These are phyloP conservation scores for Megalops cyprinoides DNA, from an alignment of 2,797 vertebrate genomes.

Conservation along the genomic window DNA sequence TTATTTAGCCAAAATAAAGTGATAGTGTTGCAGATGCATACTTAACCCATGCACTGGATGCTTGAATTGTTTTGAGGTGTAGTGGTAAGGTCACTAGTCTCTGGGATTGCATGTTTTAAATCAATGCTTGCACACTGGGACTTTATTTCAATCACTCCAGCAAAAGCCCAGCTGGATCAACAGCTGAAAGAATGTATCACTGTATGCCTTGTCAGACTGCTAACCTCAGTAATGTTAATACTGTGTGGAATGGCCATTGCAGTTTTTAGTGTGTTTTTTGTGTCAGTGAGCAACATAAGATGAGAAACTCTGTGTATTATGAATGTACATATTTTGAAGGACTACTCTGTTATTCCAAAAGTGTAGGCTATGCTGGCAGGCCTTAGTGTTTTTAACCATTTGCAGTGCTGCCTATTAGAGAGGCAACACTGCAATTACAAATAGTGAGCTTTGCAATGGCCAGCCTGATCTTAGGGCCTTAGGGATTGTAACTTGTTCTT, in stretches of 20 bases:
- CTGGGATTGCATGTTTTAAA: not conserved
- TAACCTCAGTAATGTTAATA: not conserved
- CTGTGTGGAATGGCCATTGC: not conserved
- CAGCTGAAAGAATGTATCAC: not conserved
- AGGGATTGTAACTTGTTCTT: not conserved
- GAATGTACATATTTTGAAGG: not conserved
- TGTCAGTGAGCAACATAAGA: not conserved
- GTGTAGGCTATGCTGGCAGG: no score
- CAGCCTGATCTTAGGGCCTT: not conserved
- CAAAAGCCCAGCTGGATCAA: not conserved
- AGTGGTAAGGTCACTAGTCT: constrained; percentile 3
- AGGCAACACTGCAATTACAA: not conserved
- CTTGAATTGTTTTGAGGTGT: not conserved
- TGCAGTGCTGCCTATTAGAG: not conserved
- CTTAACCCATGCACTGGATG: no score
- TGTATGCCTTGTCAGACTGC: not conserved
- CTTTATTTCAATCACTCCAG: not conserved
- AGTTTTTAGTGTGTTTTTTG: not conserved
- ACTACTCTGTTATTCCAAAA: not conserved
- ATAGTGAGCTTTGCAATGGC: not conserved
- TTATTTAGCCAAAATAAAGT: not conserved
- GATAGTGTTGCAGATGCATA: not conserved
- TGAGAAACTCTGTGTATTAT: not conserved
- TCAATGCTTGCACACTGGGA: not conserved
- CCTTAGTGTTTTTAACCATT: not conserved